phyloP scores from a whole-genome alignment of 2,888 invertebrate genomes.

The Timema podura region DNA sequence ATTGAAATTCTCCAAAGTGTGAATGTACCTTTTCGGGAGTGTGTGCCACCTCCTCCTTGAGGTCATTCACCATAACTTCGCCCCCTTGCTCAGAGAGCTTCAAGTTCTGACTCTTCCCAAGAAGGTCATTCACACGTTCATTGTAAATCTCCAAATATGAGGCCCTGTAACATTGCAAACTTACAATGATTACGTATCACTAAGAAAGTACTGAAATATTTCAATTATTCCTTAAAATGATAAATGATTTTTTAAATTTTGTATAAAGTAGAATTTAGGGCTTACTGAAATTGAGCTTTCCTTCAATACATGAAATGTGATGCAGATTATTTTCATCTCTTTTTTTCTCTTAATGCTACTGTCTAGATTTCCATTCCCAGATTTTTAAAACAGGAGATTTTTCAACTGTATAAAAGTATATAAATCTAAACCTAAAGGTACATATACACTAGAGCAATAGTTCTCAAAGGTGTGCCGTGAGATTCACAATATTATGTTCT shows the following conservation, averaged over 20 bases:
- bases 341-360: too few species aligned
- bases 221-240: constrained; percentile 4
- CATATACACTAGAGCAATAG: too few species aligned
- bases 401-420: too few species aligned
- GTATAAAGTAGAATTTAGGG: too few species aligned
- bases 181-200: constrained; percentile 20
- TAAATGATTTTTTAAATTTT: neutral
- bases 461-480: too few species aligned
- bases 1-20: neutral
- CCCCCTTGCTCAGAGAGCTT: constrained; percentile 65
- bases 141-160: constrained; percentile 88
- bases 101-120: constrained; percentile 59
- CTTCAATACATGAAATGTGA: too few species aligned
- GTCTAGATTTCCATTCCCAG: too few species aligned
- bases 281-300: too few species aligned
- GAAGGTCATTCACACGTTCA: constrained; percentile 73
- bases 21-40: constrained; percentile 55
- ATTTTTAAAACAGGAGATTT: too few species aligned
- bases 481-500: too few species aligned
- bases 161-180: constrained; percentile 53
- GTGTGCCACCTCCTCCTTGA: constrained; percentile 61
- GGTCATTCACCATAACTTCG: constrained; percentile 55
- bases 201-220: constrained; percentile 11
- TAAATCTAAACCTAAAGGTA: too few species aligned
- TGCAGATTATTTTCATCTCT: too few species aligned